Evolutionary conservation across 1,140 invertebrate genomes (phyloP), one percentile per base, ranked within the genome.

Genomic region (Temnothorax longispinosus): DNA sequence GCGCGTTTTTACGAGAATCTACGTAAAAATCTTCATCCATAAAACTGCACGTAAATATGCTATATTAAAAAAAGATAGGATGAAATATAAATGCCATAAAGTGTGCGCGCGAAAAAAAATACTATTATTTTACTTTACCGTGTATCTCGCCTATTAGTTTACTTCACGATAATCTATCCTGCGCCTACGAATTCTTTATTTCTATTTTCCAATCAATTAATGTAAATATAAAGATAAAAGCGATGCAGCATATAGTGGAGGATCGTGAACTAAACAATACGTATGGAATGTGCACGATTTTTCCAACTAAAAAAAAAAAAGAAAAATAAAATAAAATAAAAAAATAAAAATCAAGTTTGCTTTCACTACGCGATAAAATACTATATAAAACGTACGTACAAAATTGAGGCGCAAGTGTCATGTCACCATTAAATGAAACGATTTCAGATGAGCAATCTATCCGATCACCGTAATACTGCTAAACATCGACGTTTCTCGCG

Each of bases 171-270:
- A 72, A 60, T 72, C 54, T 58, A 67, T 67, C 18, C 54, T 15
- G 47, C 50, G 15, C 38, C 21, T 35, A 54, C 44, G 62, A 64
- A 7, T 56, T 15, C 65, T 82, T 82, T 50, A 38, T 65, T 65
- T 65, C 15, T 74, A 74, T 82, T 18, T 74, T 18, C 27, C 32
- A 27, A n/a, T 74, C 27, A 8, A 35, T 10, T 5, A 60, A 60
- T 60, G 21, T 32, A 74, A 84, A 15, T 74, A 15, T 62, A 67
- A 65, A 85, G 35, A 76, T 85, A 41, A 74, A 77, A 85, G 44
- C 38, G n/a, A 52, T 27, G 32, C 10, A 62, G 58, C 56, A 52
- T 52, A 41, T 56, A 6, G 11, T 3, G 13, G 54, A 74, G 11
- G 7, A 27, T 69, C 21, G 56, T 11, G 41, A 74, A 60, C 62